Percentiles rank a stretch among this genome's conserved stretches.
Evolutionary conservation across 2,113 vertebrate species (phyloP).

Genomic region (Apistogramma diplotaenia): DNA sequence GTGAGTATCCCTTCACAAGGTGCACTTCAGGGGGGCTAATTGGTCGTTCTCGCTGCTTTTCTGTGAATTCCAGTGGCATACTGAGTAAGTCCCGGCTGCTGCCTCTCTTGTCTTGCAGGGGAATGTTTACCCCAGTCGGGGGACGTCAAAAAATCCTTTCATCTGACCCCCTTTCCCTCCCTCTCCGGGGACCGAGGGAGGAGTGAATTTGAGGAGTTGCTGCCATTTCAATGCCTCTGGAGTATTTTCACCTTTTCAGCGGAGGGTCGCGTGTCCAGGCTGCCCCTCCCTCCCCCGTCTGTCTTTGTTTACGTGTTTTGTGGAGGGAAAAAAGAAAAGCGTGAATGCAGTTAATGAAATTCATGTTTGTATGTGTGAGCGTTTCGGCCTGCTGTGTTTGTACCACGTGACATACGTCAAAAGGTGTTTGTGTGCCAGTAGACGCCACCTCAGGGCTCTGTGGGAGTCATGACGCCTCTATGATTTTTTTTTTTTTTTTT

Average conservation of each 20-base stretch:
- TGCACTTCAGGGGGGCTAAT: constrained; percentile 1
- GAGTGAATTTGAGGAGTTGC: constrained; percentile 62
- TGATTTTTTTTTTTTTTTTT: neutral
- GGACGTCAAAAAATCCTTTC: constrained; percentile 79
- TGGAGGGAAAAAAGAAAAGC: constrained; percentile 19
- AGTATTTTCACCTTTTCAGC: constrained; percentile 53
- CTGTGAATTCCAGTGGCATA: neutral
- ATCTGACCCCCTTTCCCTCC: constrained; percentile 66
- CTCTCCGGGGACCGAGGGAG: constrained; percentile 38
- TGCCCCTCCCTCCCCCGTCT: neutral
- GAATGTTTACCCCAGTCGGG: constrained; percentile 79
- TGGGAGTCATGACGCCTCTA: constrained; percentile 53
- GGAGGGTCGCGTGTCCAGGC: constrained; percentile 5
- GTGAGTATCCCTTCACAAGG: constrained; percentile 61
- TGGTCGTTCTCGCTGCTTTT: neutral
- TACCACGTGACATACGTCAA: constrained; percentile 11
- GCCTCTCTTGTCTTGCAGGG: constrained; percentile 68
- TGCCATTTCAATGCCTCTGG: constrained; percentile 72
- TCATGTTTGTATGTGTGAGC: constrained; percentile 35
- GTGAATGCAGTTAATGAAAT: constrained; percentile 50
- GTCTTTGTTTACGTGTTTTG: constrained; percentile 58
- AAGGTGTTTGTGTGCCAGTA: constrained; percentile 62
- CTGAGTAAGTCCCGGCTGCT: neutral
- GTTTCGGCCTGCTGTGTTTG: constrained; percentile 35
- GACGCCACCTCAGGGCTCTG: constrained; percentile 71